Conservation (phyloP, 2,113 vertebrate species). For the Etheostoma cragini region DNA sequence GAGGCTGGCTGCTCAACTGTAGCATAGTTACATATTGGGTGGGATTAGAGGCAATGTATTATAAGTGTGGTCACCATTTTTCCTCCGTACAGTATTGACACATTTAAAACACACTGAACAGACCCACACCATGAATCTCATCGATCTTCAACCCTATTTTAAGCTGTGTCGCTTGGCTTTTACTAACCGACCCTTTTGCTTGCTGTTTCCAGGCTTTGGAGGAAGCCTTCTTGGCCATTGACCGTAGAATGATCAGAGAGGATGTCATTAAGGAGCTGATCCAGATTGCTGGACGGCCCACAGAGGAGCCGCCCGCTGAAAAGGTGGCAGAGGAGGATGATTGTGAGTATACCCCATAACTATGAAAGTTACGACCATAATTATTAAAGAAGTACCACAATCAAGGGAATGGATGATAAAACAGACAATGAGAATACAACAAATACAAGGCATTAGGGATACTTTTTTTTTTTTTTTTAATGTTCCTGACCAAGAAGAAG, state of each 20-base stretch:
- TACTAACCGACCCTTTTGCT: background rate
- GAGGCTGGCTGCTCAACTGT: background rate
- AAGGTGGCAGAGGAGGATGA: slow-evolving; percentile 98
- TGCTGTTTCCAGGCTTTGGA: slow-evolving; percentile 89
- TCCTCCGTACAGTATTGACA: background rate
- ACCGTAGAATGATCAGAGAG: slow-evolving; percentile 93
- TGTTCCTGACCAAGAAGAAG: too few species aligned
- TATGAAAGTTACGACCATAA: background rate
- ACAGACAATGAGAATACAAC: too few species aligned
- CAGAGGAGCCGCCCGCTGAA: slow-evolving; percentile 89
- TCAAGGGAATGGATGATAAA: too few species aligned
- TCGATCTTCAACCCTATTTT: background rate
- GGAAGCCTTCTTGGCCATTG: slow-evolving; percentile 96
- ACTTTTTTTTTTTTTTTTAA: too few species aligned
- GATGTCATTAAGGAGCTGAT: slow-evolving; percentile 96
- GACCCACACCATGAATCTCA: background rate
- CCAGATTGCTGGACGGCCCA: slow-evolving; percentile 93
- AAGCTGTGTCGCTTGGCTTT: background rate
- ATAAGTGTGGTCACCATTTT: background rate
- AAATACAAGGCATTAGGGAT: background rate
- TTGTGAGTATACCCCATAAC: slow-evolving; percentile 82
- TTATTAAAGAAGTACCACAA: background rate
- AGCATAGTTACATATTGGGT: background rate
- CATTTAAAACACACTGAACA: background rate
- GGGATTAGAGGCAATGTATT: background rate